phyloP scores from a whole-genome alignment of 2,113 vertebrate genomes.

The Turdus rufiventris region DNA sequence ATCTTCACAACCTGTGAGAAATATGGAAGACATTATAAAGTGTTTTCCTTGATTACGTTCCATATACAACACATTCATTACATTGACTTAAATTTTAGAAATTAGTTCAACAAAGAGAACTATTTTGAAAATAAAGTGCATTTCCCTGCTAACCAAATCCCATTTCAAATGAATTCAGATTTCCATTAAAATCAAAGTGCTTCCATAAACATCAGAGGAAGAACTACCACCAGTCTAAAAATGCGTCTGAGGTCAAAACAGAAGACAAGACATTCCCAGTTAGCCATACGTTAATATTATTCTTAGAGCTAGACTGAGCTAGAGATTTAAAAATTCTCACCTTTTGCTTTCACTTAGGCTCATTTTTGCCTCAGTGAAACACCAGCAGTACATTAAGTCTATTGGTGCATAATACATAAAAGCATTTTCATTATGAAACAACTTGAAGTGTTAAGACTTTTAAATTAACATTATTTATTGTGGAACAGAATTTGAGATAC shows the following conservation, averaged over 20 bases:
- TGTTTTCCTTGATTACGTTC: not conserved
- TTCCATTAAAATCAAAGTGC: constrained; percentile 3
- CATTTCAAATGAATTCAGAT: not conserved
- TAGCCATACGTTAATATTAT: constrained; percentile 36
- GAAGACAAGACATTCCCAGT: constrained; percentile 26
- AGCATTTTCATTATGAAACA: not conserved
- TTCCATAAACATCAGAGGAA: constrained; percentile 35
- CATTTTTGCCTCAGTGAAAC: not conserved
- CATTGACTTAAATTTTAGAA: not conserved
- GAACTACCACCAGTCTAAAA: constrained; percentile 42
- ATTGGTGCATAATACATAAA: not conserved
- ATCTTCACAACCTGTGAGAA: constrained; percentile 89
- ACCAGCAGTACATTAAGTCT: not conserved
- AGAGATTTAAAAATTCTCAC: not conserved
- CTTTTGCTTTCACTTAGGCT: not conserved
- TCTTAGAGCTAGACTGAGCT: not conserved
- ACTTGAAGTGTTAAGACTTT: not conserved
- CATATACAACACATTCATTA: not conserved
- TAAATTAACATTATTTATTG: not conserved
- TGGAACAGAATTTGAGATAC: not conserved
- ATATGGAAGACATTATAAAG: constrained; percentile 25
- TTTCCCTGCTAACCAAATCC: not conserved
- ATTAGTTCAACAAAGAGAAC: not conserved
- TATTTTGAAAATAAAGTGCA: not conserved
- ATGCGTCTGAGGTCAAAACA: constrained; percentile 10